Evolutionary conservation across 1,140 invertebrate genomes (phyloP).

Genomic region (Drosophila fuyamai): DNA sequence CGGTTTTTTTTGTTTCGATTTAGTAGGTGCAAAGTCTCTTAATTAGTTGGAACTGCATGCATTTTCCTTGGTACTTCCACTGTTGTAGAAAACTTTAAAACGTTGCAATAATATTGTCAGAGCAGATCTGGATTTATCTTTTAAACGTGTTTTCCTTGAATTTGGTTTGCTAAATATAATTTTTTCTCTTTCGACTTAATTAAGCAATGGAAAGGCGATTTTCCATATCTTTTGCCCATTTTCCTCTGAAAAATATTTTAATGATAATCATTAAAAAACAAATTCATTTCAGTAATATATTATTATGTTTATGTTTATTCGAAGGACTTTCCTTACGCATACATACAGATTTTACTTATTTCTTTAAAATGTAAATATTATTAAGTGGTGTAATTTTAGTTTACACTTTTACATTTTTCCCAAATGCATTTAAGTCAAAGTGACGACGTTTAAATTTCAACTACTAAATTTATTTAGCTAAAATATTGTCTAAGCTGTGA

Average conservation of each 20-base stretch:
- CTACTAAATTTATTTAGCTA: neutral
- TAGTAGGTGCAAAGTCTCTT: slow-evolving; percentile 21
- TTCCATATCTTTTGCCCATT: neutral
- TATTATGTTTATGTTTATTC: too few species aligned
- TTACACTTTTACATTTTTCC: too few species aligned
- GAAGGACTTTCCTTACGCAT: too few species aligned
- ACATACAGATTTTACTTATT: too few species aligned
- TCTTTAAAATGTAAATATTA: too few species aligned
- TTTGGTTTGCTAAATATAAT: neutral
- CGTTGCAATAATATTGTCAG: neutral
- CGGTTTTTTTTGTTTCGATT: neutral
- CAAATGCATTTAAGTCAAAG: too few species aligned
- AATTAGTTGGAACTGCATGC: slow-evolving; percentile 3
- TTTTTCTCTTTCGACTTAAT: neutral
- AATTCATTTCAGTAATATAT: too few species aligned
- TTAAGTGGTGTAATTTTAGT: too few species aligned
- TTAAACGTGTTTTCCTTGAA: neutral
- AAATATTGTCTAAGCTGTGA: neutral
- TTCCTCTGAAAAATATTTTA: neutral
- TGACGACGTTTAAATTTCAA: too few species aligned
- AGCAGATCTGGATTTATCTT: neutral
- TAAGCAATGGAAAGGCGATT: too few species aligned
- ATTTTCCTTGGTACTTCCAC: neutral
- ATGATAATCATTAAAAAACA: too few species aligned
- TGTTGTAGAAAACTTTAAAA: neutral